phyloP scores from a whole-genome alignment of 2,113 vertebrate genomes.

The Leucoraja erinaceus region DNA sequence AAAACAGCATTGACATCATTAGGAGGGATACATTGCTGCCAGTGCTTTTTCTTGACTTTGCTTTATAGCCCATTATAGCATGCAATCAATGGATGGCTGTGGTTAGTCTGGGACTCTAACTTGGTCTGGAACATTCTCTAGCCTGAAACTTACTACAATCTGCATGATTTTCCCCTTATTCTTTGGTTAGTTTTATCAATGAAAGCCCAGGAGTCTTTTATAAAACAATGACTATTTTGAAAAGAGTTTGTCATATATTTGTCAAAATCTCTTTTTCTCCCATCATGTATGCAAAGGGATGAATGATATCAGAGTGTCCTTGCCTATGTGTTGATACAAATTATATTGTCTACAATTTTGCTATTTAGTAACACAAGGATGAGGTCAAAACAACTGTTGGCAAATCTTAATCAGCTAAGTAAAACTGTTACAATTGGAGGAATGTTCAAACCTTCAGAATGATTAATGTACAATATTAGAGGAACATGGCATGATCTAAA shows the following conservation, averaged over 20 bases:
- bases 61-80: too few species aligned
- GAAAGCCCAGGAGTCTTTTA: neutral
- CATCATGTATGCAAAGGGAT: neutral
- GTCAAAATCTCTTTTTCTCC: neutral
- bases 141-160: neutral
- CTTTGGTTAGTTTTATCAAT: neutral
- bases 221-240: neutral
- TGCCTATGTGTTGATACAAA: neutral
- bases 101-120: too few species aligned
- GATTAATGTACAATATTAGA: neutral
- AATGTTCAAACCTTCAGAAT: neutral
- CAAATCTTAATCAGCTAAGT: neutral
- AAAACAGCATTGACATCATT: too few species aligned
- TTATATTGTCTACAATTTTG: slow-evolving; percentile 13
- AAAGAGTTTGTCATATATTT: neutral
- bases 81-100: too few species aligned
- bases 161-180: neutral
- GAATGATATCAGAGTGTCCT: neutral
- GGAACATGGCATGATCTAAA: neutral
- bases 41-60: too few species aligned
- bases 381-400: neutral
- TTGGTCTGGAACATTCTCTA: too few species aligned
- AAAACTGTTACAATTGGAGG: neutral
- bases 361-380: neutral
- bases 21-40: too few species aligned